Conservation (phyloP, 1,140 invertebrate species). For the Bombus turneri region DNA sequence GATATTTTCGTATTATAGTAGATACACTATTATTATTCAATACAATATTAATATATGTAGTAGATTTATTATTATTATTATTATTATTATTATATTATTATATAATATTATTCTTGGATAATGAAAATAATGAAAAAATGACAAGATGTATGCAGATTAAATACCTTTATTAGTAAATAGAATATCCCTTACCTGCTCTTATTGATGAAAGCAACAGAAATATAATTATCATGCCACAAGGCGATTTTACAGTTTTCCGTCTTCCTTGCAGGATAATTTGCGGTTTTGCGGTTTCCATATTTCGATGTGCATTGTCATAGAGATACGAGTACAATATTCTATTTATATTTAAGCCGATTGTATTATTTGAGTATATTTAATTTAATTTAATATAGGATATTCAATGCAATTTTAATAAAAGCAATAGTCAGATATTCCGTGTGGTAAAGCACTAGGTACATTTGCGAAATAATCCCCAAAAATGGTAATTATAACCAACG, state of each 20-base stretch:
- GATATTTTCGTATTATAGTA: too few relatives aligned
- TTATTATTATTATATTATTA: too few relatives aligned
- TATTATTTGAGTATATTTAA: background rate
- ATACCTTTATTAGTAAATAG: background rate
- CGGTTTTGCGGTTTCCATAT: conserved; percentile 28
- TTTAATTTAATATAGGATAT: background rate
- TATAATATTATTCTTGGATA: too few relatives aligned
- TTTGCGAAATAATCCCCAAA: background rate
- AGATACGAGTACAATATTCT: background rate
- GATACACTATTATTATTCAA: too few relatives aligned
- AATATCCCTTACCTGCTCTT: conserved; percentile 17
- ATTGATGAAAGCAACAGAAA: background rate
- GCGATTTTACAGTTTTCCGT: conserved; percentile 40
- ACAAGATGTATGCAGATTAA: too few relatives aligned
- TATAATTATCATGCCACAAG: conserved; percentile 31
- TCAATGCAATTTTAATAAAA: background rate
- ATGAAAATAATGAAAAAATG: too few relatives aligned
- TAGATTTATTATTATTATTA: too few relatives aligned
- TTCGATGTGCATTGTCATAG: conserved; percentile 15
- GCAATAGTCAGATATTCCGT: too few relatives aligned
- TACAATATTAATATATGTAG: too few relatives aligned
- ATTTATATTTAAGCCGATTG: background rate
- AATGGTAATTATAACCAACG: too few relatives aligned
- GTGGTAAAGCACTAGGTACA: background rate
- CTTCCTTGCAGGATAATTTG: background rate